Conservation (phyloP, 2,888 invertebrate genomes). For the Cheilosia impressa region DNA sequence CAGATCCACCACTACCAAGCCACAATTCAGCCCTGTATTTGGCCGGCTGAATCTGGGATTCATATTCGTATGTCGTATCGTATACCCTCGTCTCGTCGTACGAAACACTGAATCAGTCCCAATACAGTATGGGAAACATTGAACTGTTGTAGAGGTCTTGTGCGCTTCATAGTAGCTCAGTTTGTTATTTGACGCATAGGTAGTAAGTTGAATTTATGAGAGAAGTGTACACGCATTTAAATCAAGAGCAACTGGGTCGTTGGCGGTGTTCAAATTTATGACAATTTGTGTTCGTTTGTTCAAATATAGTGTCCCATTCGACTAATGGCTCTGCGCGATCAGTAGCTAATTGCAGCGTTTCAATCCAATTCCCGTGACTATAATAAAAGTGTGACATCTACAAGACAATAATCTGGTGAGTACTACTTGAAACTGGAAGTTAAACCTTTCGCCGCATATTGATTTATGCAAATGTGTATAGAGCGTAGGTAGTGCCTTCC, state of each 20-base stretch:
- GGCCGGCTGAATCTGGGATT: slow-evolving; percentile 65
- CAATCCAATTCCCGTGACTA: slow-evolving; percentile 18
- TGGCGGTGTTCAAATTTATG: slow-evolving; percentile 48
- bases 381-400: slow-evolving; percentile 5
- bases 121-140: slow-evolving; percentile 35
- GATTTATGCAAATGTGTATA: slow-evolving; percentile 53
- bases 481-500: slow-evolving; percentile 26
- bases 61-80: not conserved
- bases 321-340: slow-evolving; percentile 2
- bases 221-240: slow-evolving; percentile 52
- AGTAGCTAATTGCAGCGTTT: not conserved
- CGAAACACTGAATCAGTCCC: not conserved
- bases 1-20: slow-evolving; percentile 24
- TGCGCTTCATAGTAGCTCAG: slow-evolving; percentile 70
- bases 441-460: slow-evolving; percentile 41
- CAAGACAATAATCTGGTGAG: slow-evolving; percentile 41
- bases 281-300: slow-evolving; percentile 29
- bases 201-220: slow-evolving; percentile 49
- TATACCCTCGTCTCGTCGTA: slow-evolving; percentile 58
- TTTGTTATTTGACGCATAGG: slow-evolving; percentile 68
- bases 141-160: slow-evolving; percentile 69
- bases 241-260: slow-evolving; percentile 46
- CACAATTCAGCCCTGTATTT: slow-evolving; percentile 59
- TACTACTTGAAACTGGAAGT: slow-evolving; percentile 31
- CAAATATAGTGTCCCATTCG: slow-evolving; percentile 15